These are phyloP conservation scores for Mimachlamys varia DNA, from an alignment of 2,888 invertebrate genomes.

Conservation along the genomic window DNA sequence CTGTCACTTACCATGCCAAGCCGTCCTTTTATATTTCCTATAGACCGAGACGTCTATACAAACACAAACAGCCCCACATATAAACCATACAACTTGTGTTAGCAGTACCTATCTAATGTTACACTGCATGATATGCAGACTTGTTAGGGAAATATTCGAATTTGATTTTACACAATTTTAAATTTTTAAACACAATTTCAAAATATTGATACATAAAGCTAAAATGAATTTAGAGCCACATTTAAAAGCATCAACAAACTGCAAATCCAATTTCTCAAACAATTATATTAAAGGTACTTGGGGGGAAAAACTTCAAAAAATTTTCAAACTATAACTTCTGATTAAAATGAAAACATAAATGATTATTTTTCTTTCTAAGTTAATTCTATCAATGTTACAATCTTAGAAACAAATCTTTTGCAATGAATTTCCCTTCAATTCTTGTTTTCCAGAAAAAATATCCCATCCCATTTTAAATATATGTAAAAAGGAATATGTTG, in stretches of 20 bases:
- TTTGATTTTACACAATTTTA: not conserved
- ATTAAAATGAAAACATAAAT: too few species aligned
- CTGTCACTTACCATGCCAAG: constrained; percentile 71
- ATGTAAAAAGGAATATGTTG: too few species aligned
- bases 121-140: not conserved
- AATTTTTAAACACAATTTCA: not conserved
- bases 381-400: too few species aligned
- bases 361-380: too few species aligned
- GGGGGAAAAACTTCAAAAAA: too few species aligned
- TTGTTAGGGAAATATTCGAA: too few species aligned
- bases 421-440: too few species aligned
- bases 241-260: not conserved
- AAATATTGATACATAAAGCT: not conserved
- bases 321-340: too few species aligned
- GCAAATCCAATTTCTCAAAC: not conserved
- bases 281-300: not conserved
- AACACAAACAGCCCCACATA: constrained; percentile 41
- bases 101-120: too few species aligned
- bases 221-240: not conserved
- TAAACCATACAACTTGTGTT: not conserved
- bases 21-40: constrained; percentile 75
- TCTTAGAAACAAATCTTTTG: too few species aligned
- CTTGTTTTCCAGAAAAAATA: too few species aligned
- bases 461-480: too few species aligned
- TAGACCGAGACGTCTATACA: constrained; percentile 76